Percentiles rank a stretch among this genome's conserved stretches.
phyloP scores from a whole-genome alignment of 2,888 invertebrate species.

The Lasioglossum morio region DNA sequence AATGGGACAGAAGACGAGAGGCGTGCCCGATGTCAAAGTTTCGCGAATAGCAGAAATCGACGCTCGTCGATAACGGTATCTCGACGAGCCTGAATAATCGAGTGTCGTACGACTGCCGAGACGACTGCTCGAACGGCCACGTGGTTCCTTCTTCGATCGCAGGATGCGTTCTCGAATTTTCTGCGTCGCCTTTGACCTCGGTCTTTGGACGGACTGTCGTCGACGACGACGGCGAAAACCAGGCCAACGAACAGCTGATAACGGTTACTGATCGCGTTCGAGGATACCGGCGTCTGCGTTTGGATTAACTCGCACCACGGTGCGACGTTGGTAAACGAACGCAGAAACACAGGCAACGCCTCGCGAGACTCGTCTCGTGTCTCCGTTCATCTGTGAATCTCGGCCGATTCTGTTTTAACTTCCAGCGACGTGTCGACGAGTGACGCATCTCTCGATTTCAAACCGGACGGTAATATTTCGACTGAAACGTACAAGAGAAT shows the following conservation, averaged over 20 bases:
- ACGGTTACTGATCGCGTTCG: constrained; percentile 58
- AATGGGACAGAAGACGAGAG: not conserved
- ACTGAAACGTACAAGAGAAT: not conserved
- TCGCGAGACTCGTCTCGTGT: constrained; percentile 7
- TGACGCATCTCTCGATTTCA: not conserved
- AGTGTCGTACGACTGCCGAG: not conserved
- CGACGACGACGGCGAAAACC: constrained; percentile 77
- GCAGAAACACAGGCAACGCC: constrained; percentile 29
- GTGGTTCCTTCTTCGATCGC: not conserved
- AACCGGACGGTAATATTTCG: not conserved
- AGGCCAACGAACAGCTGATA: constrained; percentile 74
- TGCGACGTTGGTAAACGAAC: constrained; percentile 13
- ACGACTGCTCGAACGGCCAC: not conserved
- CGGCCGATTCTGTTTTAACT: constrained; percentile 19
- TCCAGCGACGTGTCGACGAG: not conserved
- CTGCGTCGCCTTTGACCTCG: constrained; percentile 39
- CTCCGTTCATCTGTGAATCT: not conserved
- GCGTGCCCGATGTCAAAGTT: not conserved
- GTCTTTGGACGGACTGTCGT: constrained; percentile 11
- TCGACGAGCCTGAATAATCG: constrained; percentile 1
- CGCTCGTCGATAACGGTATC: constrained; percentile 5
- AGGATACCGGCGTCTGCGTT: constrained; percentile 55
- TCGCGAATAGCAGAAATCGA: constrained; percentile 10
- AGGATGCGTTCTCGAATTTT: not conserved
- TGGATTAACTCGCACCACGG: constrained; percentile 46